Base-by-base conservation (phyloP, 2,888 invertebrate genomes). In the Ophioninae sp. region DNA sequence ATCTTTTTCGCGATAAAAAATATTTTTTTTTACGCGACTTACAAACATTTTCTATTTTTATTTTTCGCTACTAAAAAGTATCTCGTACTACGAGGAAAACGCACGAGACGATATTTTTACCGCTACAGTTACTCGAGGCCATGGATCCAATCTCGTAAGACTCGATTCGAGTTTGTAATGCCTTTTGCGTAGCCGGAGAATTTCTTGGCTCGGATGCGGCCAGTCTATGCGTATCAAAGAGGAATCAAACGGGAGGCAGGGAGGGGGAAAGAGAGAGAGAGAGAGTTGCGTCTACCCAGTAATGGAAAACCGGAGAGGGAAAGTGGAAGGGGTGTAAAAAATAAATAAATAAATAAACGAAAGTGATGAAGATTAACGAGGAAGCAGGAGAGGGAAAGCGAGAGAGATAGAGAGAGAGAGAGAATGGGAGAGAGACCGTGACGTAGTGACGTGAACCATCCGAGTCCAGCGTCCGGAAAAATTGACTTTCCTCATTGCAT, bases 381-480 rank as follows among this genome's bases (percentile, higher is more conserved):
- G 23, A 37, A 79, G 39, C 64, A 69, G 65, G 69, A 23, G 75
- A 71, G 39, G 30, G 37, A 51, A 23, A 30, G 23, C 22, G 37
- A 20, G 51, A 51, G 64, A 58, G 51, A 51, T 56, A 58, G 37
- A 51, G 30, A 30, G 23, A 39, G 37, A 20, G 51, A 51, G 64
- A 58, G 7, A 81, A 23, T 23, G 68, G 20, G 51, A 61, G 65
- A 74, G 59, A 41, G 20, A 73, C 72, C 72, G 68, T 73, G 76
- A 72, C 79, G 74, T 30, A 63, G 61, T 69, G 58, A 56, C 37
- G 30, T 64, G 68, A 71, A 74, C 56, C 10, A 67, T 17, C 68
- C 44, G 23, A 39, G 72, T 73, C 72, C 61, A 61, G 44, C 37
- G 72, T 75, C 74, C 67, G 76, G 67, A 71, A 80, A 79, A 76